Evolutionary conservation across 2,888 invertebrate genomes (phyloP).

Genomic region (Linnaemya tessellans): DNA sequence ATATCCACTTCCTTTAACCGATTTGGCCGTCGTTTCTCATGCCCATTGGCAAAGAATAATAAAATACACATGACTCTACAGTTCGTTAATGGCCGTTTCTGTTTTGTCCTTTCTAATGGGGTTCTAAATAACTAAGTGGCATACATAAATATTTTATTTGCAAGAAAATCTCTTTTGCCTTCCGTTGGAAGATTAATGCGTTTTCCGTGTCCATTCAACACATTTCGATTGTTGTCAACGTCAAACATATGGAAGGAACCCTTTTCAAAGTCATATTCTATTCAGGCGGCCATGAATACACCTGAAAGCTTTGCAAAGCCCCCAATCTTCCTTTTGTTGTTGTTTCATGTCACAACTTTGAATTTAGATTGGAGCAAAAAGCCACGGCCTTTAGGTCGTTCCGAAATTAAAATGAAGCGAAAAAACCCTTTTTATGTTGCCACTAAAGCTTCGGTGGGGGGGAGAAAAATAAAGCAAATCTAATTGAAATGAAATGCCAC

Average conservation of each 20-base stretch:
- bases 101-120: neutral
- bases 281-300: neutral
- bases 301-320: neutral
- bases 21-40: neutral
- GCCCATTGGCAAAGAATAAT: neutral
- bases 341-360: constrained; percentile 2
- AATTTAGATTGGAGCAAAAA: constrained; percentile 29
- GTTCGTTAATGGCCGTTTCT: neutral
- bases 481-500: constrained; percentile 45
- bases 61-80: constrained; percentile 9
- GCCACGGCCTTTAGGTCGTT: constrained; percentile 50
- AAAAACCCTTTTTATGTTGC: constrained; percentile 45
- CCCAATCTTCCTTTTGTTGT: neutral
- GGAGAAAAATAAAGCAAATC: constrained; percentile 43
- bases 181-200: neutral
- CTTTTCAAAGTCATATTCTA: constrained; percentile 25
- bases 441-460: constrained; percentile 39
- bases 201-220: constrained; percentile 28
- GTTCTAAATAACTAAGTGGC: constrained; percentile 1
- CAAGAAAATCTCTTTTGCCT: neutral
- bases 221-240: constrained; percentile 29
- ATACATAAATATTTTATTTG: neutral
- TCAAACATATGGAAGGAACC: constrained; percentile 49
- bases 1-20: neutral
- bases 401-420: constrained; percentile 34